Evolutionary conservation across 2,113 vertebrate species (phyloP), one percentile per base, ranked within the genome.

Genomic region (Platanista minor): DNA sequence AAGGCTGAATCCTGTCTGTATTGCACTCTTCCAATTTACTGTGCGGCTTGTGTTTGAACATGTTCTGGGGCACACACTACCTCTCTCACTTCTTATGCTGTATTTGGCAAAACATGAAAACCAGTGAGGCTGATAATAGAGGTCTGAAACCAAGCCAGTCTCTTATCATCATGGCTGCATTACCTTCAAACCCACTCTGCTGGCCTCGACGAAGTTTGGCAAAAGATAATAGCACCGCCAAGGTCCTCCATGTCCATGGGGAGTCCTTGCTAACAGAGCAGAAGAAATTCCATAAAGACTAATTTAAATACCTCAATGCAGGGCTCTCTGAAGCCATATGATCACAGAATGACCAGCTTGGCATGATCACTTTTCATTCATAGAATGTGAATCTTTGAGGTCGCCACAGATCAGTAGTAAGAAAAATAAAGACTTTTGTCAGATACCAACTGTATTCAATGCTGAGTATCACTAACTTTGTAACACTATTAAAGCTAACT

Each of bases 61-160:
- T 59, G 66, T 39, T 86, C 57, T 80, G n/a, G 33, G 9, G 59
- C 69, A 49, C 36, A 61, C 62, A 74, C 21, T 69, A 33, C 41
- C 49, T 62, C 54, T 62, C 4, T 80, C 41, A 69, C 17, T 83
- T 87, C 39, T 90, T 62, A 93, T 3, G 9, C 15, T 75, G 29
- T 66, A 17, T 64, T 78, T 93, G 54, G 83, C 61, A 97, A 89
- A 94, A 69, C 78, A 80, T 29, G 62, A 94, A 91, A 94, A 64
- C 41, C 18, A 59, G 72, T 4, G 66, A 64, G 78, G 15, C 36
- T 80, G 92, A 61, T 83, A 95, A 80, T 2, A 61, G 54, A 82
- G 18, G 52, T n/a, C 49, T 84, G 90, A 93, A 90, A 88, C 25
- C 21, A 85, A 95, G 87, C 52, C 83, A 83, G 25, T 3, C n/a